Base-by-base conservation (phyloP, 2,888 invertebrate genomes). In the Sialis fuliginosa region DNA sequence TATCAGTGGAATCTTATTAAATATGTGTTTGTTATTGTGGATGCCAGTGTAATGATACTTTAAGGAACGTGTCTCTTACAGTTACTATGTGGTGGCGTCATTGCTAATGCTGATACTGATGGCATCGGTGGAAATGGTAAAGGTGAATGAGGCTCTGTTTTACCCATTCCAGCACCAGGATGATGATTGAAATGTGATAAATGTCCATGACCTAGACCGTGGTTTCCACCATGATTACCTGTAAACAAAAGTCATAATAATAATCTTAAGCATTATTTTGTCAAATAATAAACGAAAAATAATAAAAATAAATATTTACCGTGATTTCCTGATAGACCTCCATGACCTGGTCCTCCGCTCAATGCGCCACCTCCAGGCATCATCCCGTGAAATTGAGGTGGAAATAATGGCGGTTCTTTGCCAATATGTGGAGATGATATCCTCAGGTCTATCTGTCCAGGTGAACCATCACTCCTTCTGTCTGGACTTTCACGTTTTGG, bases 31-130 rank as follows among this genome's bases (percentile, higher is more conserved):
- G 22, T 22, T 22, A 22, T 22, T 22, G 2, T 22, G 22, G 22
- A 22, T 22, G 22, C 22, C 4, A 22, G 22, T 22, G 22, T 22
- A 22, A 22, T 22, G 22, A 22, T 22, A 22, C 22, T 22, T 22
- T 22, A 22, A 22, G 22, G 22, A 22, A 22, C 22, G 22, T 22
- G 22, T 22, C 22, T 22, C 22, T 64, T 60, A 65, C 64, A 79
- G 78, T 81, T 69, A 75, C 79, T 81, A 70, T 88, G 87, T 48
- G 87, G 85, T 57, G 87, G 84, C 54, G 87, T 85, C 60, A 88
- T 69, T 37, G 85, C 77, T 54, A 88, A 68, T 48, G 84, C 82
- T 50, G 81, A 76, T 54, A 82, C 75, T 39, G 81, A 78, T 43
- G 80, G 74, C 68, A 81, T 78, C 48, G 79, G 80, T 52, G 81